Base-by-base conservation (phyloP, 2,888 invertebrate species). In the Archaeoteleia sp. region DNA sequence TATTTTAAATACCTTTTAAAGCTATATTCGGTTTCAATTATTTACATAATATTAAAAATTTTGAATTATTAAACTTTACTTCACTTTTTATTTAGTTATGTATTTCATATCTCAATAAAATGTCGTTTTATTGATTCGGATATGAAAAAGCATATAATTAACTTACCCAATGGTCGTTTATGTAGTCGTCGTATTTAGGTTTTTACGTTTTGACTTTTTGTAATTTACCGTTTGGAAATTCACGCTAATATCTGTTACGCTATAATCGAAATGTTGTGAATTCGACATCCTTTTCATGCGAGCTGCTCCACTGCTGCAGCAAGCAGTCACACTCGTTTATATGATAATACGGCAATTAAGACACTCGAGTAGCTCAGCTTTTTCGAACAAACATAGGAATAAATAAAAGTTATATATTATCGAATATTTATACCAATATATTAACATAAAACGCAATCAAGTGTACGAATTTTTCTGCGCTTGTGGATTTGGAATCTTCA, bases 281-380 rank as follows among this genome's bases (percentile, higher is more conserved):
- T 29, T 27, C 39, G 25, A 45, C 14, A 35, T 39, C 37, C 2
- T 20, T 20, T 9, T 20, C n/a, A 35, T 51, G 25, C 37, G 35
- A 57, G 39, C 34, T 46, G 23, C 37, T 51, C n/a, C 51, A 51
- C 45, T 32, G 27, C 13, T 58, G 58, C 66, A 54, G 29, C 66
- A 49, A 39, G 17, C 55, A 49, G 54, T 60, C 42, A 32, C 48
- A 62, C 57, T 68, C 67, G 37, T 68, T 68, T 68, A 43, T 68
- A 68, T 68, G 58, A 55, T 68, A 58, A 68, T 68, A 39, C 14
- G 43, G 62, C 54, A 62, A 68, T 68, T 62, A 62, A 68, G 48
- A 48, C 51, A 68, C 48, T 43, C 58, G 63, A 58, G 48, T 58
- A 35, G 49, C 53, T 57, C 46, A 58, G 54, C 27, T 63, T 66